Percentiles rank a stretch among this genome's conserved stretches.
phyloP scores from a whole-genome alignment of 2,888 invertebrate species.

The Hypomecis atomaria region DNA sequence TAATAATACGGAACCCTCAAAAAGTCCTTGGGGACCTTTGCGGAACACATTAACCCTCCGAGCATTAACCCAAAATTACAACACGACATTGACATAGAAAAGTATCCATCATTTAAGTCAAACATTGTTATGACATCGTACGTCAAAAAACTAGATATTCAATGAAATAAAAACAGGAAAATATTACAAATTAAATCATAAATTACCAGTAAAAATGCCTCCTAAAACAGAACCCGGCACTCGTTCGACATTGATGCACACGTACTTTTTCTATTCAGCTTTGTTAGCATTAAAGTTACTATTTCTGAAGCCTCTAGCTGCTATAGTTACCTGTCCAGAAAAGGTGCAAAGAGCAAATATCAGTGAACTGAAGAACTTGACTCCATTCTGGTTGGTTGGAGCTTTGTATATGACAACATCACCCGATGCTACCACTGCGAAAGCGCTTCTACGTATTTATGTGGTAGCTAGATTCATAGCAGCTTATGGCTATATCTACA shows the following conservation, averaged over 20 bases:
- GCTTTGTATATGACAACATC: conserved; percentile 61
- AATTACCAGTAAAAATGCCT: conserved; percentile 7
- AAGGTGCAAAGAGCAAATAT: conserved; percentile 58
- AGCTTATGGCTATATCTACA: conserved; percentile 51
- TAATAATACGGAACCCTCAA: too few species aligned
- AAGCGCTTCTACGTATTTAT: conserved; percentile 51
- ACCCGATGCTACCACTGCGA: conserved; percentile 49
- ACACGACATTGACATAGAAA: background rate
- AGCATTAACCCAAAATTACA: too few species aligned
- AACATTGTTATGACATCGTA: background rate
- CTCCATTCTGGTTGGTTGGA: conserved; percentile 67
- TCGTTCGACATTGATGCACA: conserved; percentile 37
- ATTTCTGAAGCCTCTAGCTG: conserved; percentile 52
- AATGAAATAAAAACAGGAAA: background rate
- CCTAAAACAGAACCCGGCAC: background rate
- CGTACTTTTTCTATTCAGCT: conserved; percentile 46
- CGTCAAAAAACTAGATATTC: background rate
- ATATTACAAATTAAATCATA: background rate
- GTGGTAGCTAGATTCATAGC: conserved; percentile 53
- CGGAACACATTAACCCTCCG: too few species aligned
- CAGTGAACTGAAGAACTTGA: conserved; percentile 63
- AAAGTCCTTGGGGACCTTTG: too few species aligned
- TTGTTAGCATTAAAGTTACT: conserved; percentile 49
- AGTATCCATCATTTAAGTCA: background rate
- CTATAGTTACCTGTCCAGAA: conserved; percentile 50